Percentiles rank a stretch among this genome's conserved stretches.
Conservation (phyloP, 2,797 vertebrate genomes). For the Paramormyrops hopkinsi region DNA sequence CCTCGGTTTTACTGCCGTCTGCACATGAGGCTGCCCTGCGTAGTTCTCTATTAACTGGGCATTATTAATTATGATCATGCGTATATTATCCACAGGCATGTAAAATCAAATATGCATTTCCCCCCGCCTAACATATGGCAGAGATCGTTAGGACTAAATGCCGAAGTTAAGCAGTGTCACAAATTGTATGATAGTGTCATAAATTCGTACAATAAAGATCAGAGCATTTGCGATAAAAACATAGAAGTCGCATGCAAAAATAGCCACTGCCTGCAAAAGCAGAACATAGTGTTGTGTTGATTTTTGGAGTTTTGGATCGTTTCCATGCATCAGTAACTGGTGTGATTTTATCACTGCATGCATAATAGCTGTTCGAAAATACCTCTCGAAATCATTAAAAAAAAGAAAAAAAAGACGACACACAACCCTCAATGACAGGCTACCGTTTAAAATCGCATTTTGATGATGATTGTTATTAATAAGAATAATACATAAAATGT, state of each 20-base stretch:
- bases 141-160: constrained; percentile 25
- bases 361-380: neutral
- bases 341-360: neutral
- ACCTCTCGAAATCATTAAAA: neutral
- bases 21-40: constrained; percentile 6
- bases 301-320: neutral
- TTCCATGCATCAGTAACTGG: neutral
- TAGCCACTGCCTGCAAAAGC: neutral
- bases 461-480: neutral
- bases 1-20: constrained; percentile 28
- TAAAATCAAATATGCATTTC: constrained; percentile 49
- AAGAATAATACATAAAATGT: neutral
- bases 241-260: neutral
- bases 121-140: constrained; percentile 37
- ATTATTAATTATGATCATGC: constrained; percentile 40
- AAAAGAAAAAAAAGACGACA: neutral
- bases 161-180: constrained; percentile 28
- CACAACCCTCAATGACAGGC: neutral
- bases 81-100: constrained; percentile 44
- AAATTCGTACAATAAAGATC: neutral
- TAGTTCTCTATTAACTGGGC: constrained; percentile 31
- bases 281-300: neutral
- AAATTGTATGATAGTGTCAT: neutral
- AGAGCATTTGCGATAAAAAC: neutral
- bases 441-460: neutral